Evolutionary conservation across 2,797 vertebrate genomes (phyloP).

Genomic region (Mormyrus hasselquistii): DNA sequence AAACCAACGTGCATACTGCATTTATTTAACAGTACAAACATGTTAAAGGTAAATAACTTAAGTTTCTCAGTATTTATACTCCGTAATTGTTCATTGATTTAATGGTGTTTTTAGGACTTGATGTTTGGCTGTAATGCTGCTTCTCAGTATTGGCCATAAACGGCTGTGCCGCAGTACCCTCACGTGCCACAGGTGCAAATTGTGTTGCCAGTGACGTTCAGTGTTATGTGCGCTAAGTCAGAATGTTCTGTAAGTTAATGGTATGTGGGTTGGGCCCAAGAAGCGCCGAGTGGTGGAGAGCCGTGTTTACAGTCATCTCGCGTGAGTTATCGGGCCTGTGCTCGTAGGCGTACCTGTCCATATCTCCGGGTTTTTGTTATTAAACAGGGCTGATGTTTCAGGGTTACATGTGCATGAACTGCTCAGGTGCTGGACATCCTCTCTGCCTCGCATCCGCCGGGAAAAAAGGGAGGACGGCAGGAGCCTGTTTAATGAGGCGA

Average conservation of each 20-base stretch:
- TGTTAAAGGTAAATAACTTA: neutral
- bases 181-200: neutral
- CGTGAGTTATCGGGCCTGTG: neutral
- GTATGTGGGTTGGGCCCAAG: neutral
- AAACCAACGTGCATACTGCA: neutral
- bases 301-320: neutral
- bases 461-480: neutral
- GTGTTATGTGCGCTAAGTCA: neutral
- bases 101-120: neutral
- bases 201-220: neutral
- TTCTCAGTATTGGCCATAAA: neutral
- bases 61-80: neutral
- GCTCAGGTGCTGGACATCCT: neutral
- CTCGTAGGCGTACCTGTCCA: slow-evolving; percentile 6
- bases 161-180: neutral
- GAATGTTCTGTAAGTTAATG: neutral
- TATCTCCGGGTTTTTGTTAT: neutral
- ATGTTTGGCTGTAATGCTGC: neutral
- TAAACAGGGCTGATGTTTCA: neutral
- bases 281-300: neutral
- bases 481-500: neutral
- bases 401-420: neutral
- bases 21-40: neutral
- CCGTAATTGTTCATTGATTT: neutral
- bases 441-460: neutral